These are phyloP conservation scores for Pteronura brasiliensis DNA, from an alignment of 2,113 vertebrate species.

Conservation along the genomic window DNA sequence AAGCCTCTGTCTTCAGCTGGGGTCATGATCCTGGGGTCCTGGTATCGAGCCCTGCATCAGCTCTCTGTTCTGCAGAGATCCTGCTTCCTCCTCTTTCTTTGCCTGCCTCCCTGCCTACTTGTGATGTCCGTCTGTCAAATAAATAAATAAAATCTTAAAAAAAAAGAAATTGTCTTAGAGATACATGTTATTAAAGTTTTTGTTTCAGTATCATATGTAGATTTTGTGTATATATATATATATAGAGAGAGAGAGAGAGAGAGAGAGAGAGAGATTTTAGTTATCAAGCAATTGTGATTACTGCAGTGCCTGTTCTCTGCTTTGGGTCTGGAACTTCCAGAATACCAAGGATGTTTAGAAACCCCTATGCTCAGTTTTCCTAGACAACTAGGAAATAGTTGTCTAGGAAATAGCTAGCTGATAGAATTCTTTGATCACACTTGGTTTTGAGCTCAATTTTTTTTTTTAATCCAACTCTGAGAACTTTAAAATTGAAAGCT, in stretches of 20 bases:
- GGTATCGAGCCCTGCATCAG: too few species aligned
- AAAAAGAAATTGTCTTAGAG: neutral
- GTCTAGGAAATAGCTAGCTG: neutral
- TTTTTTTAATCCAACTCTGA: neutral
- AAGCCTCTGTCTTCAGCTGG: too few species aligned
- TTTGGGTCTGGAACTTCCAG: neutral
- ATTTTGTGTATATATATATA: neutral
- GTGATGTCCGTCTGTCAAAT: too few species aligned
- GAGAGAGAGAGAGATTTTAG: too few species aligned
- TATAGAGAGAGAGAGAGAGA: too few species aligned
- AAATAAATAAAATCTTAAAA: too few species aligned
- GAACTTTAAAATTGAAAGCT: slow-evolving; percentile 40
- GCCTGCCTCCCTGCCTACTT: too few species aligned
- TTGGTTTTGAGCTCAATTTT: slow-evolving; percentile 23
- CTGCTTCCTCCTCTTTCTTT: too few species aligned
- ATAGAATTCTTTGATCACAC: neutral
- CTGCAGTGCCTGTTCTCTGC: accelerated
- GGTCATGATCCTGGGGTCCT: too few species aligned
- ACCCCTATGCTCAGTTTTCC: neutral
- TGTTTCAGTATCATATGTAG: neutral
- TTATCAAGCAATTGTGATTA: neutral
- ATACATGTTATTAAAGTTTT: neutral
- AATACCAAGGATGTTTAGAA: neutral
- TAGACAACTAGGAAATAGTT: neutral
- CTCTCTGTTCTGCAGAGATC: too few species aligned